Evolutionary conservation across 1,140 invertebrate species (phyloP), one percentile per base, ranked within the genome.

Genomic region (Contarinia nasturtii): DNA sequence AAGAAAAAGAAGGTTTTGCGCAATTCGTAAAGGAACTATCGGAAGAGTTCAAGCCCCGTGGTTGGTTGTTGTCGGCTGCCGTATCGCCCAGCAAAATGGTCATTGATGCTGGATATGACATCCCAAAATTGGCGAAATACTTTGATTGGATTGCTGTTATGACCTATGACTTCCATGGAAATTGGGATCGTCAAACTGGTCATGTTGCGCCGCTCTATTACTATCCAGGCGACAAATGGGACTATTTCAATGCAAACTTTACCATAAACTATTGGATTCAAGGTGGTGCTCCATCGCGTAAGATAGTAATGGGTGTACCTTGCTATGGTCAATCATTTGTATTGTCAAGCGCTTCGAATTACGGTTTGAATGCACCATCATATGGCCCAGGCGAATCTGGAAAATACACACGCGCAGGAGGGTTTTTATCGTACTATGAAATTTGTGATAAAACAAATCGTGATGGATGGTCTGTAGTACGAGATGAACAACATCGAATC

Each of bases 121-220:
- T 88, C 0, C 77, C 80, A 2, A 60, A 67, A 2, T 54, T 89
- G 2, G 74, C 74, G 0, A 66, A 69, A 17, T 78, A 85, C 57
- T 67, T 89, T 46, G 82, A 89, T 59, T 89, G 85, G 80, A 88
- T 94, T 53, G 77, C 85, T 2, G 75, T 92, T 0, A 92, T 92
- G 88, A 77, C 79, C 0, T 92, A 93, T 55, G 87, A 91, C 57
- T 90, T 80, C 55, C 86, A 90, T 54, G 87, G 87, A 0, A 80
- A 86, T 54, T 91, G 86, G 86, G 87, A 91, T 56, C 86, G 87
- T 55, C 77, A 79, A 55, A 90, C 86, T 1, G 87, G 87, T 8
- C 86, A 91, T 56, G 76, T 87, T 2, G 80, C 86, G 1, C 86
- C 87, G 0, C 75, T 91, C 60, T 89, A 86, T 49, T 66, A 66